Evolutionary conservation across 2,113 vertebrate genomes (phyloP).

Genomic region (Indri indri): DNA sequence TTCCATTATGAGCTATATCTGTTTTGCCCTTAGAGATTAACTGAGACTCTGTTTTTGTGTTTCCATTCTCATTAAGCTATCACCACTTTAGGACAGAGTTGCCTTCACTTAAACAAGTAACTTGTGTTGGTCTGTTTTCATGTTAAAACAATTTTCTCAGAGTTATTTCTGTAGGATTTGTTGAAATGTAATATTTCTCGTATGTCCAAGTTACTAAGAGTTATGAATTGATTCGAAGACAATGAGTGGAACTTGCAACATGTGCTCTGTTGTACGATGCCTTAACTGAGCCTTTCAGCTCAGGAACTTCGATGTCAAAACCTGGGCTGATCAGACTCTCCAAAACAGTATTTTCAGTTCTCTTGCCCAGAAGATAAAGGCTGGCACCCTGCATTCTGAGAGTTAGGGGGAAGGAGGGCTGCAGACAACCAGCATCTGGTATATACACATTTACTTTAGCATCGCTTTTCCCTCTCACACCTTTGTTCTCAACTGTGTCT

Average conservation of each 20-base stretch:
- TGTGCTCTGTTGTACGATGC: neutral
- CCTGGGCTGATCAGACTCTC: neutral
- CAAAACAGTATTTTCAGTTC: neutral
- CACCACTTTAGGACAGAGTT: neutral
- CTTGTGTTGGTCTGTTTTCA: accelerated
- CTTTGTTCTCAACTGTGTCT: neutral
- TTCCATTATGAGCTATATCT: neutral
- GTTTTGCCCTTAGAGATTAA: neutral
- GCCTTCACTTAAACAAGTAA: neutral
- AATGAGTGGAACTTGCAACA: neutral
- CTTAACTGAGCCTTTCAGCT: neutral
- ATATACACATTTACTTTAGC: no score
- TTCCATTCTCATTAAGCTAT: neutral
- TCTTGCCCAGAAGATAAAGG: neutral
- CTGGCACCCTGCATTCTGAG: neutral
- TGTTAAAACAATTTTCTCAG: neutral
- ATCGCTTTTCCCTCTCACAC: no score
- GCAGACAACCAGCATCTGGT: neutral
- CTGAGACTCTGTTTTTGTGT: neutral
- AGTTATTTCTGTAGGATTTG: neutral
- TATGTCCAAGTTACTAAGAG: neutral
- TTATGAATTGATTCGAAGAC: neutral
- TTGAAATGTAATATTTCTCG: accelerated
- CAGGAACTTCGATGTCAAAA: neutral
- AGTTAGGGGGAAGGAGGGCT: neutral